Percentiles rank a stretch among this genome's conserved stretches.
Evolutionary conservation across 2,113 vertebrate species (phyloP).

Genomic region (Camelus dromedarius): DNA sequence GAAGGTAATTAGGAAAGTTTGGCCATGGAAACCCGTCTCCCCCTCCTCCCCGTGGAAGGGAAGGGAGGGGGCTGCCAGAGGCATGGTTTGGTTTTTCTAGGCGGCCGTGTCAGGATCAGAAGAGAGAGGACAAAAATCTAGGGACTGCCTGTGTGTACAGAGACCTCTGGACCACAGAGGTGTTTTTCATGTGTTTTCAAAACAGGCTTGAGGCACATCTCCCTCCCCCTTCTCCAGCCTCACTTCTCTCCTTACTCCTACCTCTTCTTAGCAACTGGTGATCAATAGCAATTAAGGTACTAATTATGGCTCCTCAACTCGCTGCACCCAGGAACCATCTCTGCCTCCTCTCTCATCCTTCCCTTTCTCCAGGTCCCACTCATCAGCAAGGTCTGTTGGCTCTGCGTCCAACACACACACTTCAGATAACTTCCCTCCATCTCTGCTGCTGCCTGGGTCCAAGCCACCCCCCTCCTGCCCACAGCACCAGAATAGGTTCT

Average conservation of each 20-base stretch:
- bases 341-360: neutral
- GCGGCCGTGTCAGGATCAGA: neutral
- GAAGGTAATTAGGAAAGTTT: slow-evolving; percentile 69
- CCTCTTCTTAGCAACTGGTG: neutral
- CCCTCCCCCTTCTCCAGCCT: neutral
- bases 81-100: neutral
- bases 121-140: neutral
- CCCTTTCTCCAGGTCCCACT: neutral
- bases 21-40: neutral
- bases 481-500: neutral
- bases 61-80: slow-evolving; percentile 2
- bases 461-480: too few relatives aligned
- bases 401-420: neutral
- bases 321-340: neutral
- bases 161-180: neutral
- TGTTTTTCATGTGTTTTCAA: neutral
- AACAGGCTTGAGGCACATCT: too few relatives aligned
- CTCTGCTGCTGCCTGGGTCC: neutral
- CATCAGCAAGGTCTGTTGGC: neutral
- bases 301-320: neutral
- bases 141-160: fast-evolving
- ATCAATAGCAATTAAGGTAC: neutral
- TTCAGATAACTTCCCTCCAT: neutral
- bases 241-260: fast-evolving
- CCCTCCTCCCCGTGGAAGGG: neutral